A percentile compares a stretch with the other conserved stretches of the same genome.
These are phyloP conservation scores for Helostoma temminkii DNA, from an alignment of 2,797 vertebrate genomes.

Conservation along the genomic window DNA sequence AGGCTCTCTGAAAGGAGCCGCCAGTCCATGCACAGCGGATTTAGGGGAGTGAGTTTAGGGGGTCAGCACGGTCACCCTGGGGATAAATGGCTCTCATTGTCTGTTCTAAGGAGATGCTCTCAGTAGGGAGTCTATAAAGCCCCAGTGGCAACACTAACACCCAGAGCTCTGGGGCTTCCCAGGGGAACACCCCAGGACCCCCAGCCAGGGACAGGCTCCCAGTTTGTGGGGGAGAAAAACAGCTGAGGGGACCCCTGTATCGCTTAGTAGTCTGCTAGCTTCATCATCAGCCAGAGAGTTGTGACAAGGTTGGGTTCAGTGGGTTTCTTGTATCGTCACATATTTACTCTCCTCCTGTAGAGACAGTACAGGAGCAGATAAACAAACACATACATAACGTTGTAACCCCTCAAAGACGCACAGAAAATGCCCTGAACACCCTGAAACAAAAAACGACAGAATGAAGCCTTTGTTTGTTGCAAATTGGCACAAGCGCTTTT, in stretches of 20 bases:
- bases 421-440: conserved; percentile 48
- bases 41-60: conserved; percentile 94
- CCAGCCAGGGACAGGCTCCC: conserved; percentile 46
- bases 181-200: conserved; percentile 77
- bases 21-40: conserved; percentile 81
- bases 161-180: conserved; percentile 86
- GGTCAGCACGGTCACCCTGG: conserved; percentile 93
- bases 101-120: conserved; percentile 93
- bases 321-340: background rate
- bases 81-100: conserved; percentile 97
- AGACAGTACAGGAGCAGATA: conserved; percentile 71
- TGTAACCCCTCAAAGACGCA: conserved; percentile 65
- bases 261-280: conserved; percentile 30
- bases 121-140: conserved; percentile 93
- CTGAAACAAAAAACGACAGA: conserved; percentile 75
- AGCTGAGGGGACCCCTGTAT: conserved; percentile 54
- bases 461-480: conserved; percentile 82
- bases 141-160: conserved; percentile 88
- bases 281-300: conserved; percentile 34
- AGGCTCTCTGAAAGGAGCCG: conserved; percentile 87
- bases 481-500: conserved; percentile 69
- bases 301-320: conserved; percentile 18
- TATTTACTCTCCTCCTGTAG: conserved; percentile 14
- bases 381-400: conserved; percentile 73
- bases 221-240: conserved; percentile 51